A percentile compares a stretch with the other conserved stretches of the same genome.
These are phyloP conservation scores for Sebastes reedi DNA, from an alignment of 2,797 vertebrate species.

Conservation along the genomic window DNA sequence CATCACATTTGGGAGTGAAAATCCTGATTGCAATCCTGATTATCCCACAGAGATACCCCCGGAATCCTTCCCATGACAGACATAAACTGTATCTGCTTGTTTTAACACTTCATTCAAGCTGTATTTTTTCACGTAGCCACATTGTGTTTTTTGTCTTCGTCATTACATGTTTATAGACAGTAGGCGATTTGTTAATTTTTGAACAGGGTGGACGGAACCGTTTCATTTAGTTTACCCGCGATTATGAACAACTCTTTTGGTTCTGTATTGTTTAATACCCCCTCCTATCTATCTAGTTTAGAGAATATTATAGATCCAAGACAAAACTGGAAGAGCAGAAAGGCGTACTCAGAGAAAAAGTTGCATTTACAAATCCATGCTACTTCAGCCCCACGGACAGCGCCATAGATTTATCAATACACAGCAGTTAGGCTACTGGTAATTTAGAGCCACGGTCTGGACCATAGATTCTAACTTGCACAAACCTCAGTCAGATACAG, in stretches of 20 bases:
- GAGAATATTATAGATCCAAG: too few species aligned
- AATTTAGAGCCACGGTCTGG: neutral
- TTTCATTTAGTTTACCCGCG: too few species aligned
- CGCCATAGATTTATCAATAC: neutral
- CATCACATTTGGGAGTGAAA: constrained; percentile 3
- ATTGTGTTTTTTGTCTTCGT: neutral
- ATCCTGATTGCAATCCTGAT: neutral
- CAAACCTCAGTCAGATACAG: neutral
- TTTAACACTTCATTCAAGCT: neutral
- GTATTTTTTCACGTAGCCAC: neutral
- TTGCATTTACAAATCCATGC: neutral
- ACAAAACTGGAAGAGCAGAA: neutral
- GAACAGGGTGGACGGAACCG: neutral
- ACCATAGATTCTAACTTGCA: neutral
- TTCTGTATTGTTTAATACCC: too few species aligned
- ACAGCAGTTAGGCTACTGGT: too few species aligned
- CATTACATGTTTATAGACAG: neutral
- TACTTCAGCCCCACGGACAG: neutral
- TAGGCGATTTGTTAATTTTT: neutral
- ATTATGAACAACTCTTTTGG: too few species aligned
- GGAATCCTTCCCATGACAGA: neutral
- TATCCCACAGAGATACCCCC: neutral
- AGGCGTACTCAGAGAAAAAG: neutral
- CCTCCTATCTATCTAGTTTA: too few species aligned
- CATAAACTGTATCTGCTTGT: neutral